phyloP scores from a whole-genome alignment of 2,113 vertebrate species.

The Micromys minutus region DNA sequence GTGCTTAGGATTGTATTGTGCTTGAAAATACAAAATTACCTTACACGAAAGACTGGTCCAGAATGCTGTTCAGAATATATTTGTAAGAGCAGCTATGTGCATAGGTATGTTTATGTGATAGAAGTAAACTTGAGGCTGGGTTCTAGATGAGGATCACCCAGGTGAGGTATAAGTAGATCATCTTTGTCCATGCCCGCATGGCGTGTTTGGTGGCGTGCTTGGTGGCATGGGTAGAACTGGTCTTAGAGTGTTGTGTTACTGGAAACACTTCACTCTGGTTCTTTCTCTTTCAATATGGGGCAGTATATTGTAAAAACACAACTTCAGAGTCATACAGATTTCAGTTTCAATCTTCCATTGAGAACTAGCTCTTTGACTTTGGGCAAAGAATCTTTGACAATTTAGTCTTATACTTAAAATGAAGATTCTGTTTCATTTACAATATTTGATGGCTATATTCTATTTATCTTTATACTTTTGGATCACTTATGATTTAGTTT shows the following conservation, averaged over 20 bases:
- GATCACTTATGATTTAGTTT: conserved; percentile 21
- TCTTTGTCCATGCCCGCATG: neutral
- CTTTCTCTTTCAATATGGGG: neutral
- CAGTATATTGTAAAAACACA: neutral
- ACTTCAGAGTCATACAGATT: neutral
- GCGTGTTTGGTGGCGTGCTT: neutral
- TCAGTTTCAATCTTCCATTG: conserved; percentile 16
- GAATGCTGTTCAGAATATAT: conserved; percentile 21
- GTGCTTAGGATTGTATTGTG: neutral
- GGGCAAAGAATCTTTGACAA: neutral
- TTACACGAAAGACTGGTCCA: neutral
- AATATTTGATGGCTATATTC: neutral
- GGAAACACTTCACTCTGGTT: neutral
- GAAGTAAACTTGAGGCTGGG: neutral
- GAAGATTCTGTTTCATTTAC: neutral
- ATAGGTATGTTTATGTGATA: neutral
- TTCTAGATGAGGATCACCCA: neutral
- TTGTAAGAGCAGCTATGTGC: neutral
- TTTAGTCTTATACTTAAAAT: conserved; percentile 34
- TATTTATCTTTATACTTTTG: neutral
- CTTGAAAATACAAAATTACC: conserved; percentile 14
- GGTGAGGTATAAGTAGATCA: neutral
- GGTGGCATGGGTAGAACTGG: neutral
- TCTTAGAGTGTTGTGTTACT: neutral
- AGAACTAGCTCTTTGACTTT: neutral